phyloP scores from a whole-genome alignment of 2,888 invertebrate genomes.

The Sylvicola cinctus region DNA sequence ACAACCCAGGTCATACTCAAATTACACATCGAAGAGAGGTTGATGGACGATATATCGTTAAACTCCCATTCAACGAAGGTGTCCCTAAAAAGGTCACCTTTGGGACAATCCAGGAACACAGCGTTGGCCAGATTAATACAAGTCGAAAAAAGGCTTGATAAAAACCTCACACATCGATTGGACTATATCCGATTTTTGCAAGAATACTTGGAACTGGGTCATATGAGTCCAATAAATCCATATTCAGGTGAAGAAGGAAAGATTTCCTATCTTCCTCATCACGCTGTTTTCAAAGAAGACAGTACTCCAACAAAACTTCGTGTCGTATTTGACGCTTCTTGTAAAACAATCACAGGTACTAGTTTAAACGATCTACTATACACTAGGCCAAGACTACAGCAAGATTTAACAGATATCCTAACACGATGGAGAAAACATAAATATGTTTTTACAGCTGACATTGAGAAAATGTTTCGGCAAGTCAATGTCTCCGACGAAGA shows the following conservation, averaged over 20 bases:
- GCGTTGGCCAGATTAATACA: neutral
- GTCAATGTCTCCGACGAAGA: no score
- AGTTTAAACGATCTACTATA: no score
- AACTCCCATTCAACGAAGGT: neutral
- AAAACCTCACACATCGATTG: neutral
- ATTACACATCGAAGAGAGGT: neutral
- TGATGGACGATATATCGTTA: neutral
- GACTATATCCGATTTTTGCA: constrained; percentile 5
- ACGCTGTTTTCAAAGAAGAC: constrained; percentile 2
- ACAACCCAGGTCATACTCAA: no score
- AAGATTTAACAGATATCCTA: no score
- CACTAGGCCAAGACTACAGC: no score
- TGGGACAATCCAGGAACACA: neutral
- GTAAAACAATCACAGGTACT: no score
- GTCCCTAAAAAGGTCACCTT: no score
- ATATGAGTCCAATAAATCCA: constrained; percentile 3
- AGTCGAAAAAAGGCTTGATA: neutral
- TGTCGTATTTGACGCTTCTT: no score
- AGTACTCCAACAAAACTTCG: constrained; percentile 2
- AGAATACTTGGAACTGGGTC: constrained; percentile 3
- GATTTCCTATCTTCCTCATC: constrained; percentile 1
- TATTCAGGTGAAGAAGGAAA: neutral
- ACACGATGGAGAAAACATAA: no score
- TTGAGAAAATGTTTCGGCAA: no score
- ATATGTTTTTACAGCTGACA: no score